These are phyloP conservation scores for Macrotis lagotis DNA, from an alignment of 2,113 vertebrate genomes.

Conservation along the genomic window DNA sequence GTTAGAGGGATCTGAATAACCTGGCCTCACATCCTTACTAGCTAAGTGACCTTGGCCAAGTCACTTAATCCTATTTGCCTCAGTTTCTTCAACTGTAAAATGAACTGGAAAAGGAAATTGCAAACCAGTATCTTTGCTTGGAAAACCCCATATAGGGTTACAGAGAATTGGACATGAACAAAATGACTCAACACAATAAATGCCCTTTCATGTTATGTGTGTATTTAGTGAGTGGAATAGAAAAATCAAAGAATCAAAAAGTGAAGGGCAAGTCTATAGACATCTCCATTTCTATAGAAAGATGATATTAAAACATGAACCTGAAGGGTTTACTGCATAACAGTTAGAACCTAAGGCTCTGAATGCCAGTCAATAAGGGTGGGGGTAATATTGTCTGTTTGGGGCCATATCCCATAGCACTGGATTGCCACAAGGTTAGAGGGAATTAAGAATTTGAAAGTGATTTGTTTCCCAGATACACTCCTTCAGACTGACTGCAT, in stretches of 20 bases:
- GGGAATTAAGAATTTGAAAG: constrained; percentile 69
- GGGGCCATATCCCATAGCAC: constrained; percentile 48
- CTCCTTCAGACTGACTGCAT: constrained; percentile 56
- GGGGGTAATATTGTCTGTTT: background rate
- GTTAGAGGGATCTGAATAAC: background rate
- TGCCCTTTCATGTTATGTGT: background rate
- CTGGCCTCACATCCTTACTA: background rate
- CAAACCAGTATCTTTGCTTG: background rate
- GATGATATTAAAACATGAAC: background rate
- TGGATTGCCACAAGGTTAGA: constrained; percentile 70
- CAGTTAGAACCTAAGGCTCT: background rate
- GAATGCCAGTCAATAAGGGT: background rate
- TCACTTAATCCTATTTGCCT: background rate
- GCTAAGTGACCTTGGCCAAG: background rate
- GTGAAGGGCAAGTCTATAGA: background rate
- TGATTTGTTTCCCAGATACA: constrained; percentile 74
- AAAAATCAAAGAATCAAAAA: background rate
- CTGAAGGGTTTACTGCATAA: background rate
- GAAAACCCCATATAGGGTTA: background rate
- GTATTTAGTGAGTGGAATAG: background rate
- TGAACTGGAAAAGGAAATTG: background rate
- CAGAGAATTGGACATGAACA: background rate
- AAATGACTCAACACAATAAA: background rate
- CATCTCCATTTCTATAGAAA: background rate
- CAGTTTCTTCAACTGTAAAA: background rate